Conservation (phyloP, 2,797 vertebrate species). For the Sebastes trivittatus region DNA sequence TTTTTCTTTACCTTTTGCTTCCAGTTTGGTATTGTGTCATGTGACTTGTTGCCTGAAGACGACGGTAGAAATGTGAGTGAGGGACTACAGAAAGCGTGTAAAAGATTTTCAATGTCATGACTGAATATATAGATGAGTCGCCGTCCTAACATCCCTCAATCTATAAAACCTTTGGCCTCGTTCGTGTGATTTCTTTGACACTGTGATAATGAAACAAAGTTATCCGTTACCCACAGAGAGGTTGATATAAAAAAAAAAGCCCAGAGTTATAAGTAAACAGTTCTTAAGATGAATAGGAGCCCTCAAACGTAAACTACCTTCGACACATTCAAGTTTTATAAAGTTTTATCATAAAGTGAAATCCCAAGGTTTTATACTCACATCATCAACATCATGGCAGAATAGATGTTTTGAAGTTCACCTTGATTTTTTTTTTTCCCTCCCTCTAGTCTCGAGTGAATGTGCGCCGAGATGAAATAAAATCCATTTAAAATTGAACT, state of each 20-base stretch:
- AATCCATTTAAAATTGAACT: constrained; percentile 4
- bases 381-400: background rate
- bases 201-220: background rate
- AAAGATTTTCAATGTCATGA: background rate
- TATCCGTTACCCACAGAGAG: background rate
- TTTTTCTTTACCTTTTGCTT: accelerated
- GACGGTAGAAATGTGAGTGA: too few species aligned
- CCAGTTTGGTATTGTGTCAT: background rate
- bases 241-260: background rate
- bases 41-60: background rate
- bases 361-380: constrained; percentile 18
- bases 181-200: background rate
- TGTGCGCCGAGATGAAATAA: background rate
- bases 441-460: background rate
- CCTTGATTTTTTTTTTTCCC: constrained; percentile 14
- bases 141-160: background rate
- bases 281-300: background rate
- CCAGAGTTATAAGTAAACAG: background rate
- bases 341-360: background rate
- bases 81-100: background rate
- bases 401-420: constrained; percentile 30
- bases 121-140: background rate
- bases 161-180: background rate
- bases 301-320: background rate
- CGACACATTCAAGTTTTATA: background rate